phyloP scores from a whole-genome alignment of 2,113 vertebrate genomes.

The Natator depressus region DNA sequence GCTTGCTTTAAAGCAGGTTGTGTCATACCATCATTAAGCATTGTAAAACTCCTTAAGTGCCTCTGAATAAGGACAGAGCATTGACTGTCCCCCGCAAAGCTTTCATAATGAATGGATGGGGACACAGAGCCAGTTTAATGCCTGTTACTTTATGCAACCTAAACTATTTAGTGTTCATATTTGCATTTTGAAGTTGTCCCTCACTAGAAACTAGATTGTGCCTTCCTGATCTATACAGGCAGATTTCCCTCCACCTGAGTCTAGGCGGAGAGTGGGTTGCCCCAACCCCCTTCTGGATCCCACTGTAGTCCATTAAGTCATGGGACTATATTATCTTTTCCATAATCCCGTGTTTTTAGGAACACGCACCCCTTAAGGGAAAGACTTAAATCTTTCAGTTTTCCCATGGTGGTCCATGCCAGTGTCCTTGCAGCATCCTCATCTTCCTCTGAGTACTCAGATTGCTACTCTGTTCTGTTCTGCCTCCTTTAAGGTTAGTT shows the following conservation, averaged over 20 bases:
- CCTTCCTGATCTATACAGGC: too few relatives aligned
- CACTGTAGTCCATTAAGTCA: not conserved
- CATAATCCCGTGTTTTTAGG: too few relatives aligned
- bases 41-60: not conserved
- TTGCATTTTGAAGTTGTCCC: not conserved
- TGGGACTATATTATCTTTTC: too few relatives aligned
- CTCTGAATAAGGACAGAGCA: not conserved
- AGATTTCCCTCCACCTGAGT: too few relatives aligned
- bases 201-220: not conserved
- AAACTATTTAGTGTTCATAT: slow-evolving; percentile 35
- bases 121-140: slow-evolving; percentile 17
- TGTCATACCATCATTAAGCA: not conserved
- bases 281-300: not conserved
- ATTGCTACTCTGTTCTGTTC: not conserved
- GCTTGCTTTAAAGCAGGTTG: not conserved
- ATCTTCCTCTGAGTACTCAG: not conserved
- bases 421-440: rapidly evolving
- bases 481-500: slow-evolving; percentile 8
- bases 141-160: not conserved
- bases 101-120: not conserved
- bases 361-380: too few relatives aligned
- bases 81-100: too few relatives aligned
- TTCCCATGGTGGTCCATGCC: not conserved
- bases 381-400: not conserved
- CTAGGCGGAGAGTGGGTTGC: too few relatives aligned